Evolutionary conservation across 92 coral and sea anemone genomes (phyloP).

Genomic region (Chrysogorgia sp.): DNA sequence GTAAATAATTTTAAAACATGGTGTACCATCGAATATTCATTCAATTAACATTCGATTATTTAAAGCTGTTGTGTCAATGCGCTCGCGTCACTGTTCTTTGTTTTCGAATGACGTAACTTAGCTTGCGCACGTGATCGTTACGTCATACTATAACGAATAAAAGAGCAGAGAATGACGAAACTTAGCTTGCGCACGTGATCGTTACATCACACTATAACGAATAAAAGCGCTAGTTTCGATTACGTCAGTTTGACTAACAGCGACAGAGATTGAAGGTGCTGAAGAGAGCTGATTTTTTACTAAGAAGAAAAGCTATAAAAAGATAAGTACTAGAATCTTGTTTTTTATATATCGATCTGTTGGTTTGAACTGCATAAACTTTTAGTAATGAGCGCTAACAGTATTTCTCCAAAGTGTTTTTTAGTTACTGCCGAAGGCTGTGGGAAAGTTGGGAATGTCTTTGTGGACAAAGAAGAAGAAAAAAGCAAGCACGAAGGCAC

Average conservation of each 20-base stretch:
- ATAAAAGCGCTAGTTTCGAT: background rate
- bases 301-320: background rate
- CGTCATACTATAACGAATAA: background rate
- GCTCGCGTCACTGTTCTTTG: no score
- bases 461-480: background rate
- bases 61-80: no score
- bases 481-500: background rate
- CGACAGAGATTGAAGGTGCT: background rate
- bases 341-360: background rate
- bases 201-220: background rate
- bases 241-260: background rate
- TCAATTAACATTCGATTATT: no score
- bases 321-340: background rate
- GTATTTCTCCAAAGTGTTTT: constrained; percentile 3
- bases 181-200: background rate
- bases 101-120: no score
- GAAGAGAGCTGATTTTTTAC: background rate
- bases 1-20: no score
- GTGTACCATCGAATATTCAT: no score
- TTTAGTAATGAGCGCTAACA: background rate
- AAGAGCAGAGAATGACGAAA: background rate
- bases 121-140: background rate
- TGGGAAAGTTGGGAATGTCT: background rate
- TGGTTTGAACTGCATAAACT: background rate
- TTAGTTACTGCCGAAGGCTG: background rate